Conservation (phyloP, 2,797 vertebrate species). For the Fringilla coelebs region DNA sequence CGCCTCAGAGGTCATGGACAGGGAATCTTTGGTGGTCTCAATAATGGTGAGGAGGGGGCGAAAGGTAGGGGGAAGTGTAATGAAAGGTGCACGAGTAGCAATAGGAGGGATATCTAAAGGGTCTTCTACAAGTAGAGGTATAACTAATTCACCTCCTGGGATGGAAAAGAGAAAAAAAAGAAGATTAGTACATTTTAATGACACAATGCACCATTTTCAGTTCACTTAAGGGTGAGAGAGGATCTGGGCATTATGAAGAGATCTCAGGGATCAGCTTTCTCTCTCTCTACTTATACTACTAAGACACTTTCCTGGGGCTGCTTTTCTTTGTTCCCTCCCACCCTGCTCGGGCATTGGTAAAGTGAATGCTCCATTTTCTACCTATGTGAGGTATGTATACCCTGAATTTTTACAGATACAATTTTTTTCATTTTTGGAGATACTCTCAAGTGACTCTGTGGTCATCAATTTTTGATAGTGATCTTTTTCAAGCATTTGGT, state of each 20-base stretch:
- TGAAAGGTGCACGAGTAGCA: conserved; percentile 96
- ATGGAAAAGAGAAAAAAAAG: conserved; percentile 76
- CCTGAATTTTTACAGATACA: background rate
- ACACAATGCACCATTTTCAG: background rate
- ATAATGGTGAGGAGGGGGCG: conserved; percentile 98
- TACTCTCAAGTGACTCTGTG: conserved; percentile 78
- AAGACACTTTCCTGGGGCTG: background rate
- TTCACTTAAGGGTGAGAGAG: background rate
- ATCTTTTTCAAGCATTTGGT: background rate
- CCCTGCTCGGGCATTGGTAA: background rate
- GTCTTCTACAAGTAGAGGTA: conserved; percentile 97
- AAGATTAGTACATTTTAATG: conserved; percentile 67
- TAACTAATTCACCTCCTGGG: conserved; percentile 99
- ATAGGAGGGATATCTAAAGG: conserved; percentile 97
- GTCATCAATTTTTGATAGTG: background rate
- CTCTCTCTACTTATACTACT: background rate
- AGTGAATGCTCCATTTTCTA: background rate
- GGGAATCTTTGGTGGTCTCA: conserved; percentile 99
- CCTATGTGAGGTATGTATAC: background rate
- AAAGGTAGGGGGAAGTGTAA: conserved; percentile 93
- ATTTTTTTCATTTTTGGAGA: conserved; percentile 44
- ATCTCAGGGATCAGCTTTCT: background rate
- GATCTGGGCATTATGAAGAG: background rate
- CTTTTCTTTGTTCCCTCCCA: background rate
- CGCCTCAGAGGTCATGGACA: conserved; percentile 98